Evolutionary conservation across 1,140 invertebrate species (phyloP), one percentile per base, ranked within the genome.

Genomic region (Liolophura sinensis): DNA sequence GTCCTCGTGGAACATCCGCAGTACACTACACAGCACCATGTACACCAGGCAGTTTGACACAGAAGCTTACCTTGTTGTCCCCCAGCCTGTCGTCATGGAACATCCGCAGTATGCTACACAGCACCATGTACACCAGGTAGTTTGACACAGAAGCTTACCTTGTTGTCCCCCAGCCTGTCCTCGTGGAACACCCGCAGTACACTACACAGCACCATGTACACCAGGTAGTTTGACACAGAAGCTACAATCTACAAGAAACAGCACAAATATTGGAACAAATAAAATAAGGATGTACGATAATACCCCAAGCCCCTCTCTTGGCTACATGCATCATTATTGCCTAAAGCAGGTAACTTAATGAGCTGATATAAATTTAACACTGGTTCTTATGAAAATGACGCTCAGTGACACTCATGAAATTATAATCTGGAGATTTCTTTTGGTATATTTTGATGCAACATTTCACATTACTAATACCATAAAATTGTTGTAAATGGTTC

Each of bases 71-170:
- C 67, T 70, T 40, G 31, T 58, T 50, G 24, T 67, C 54, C 16
- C 77, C 79, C 14, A 81, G 57, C 0, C 75, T 71, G 12, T 74
- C 69, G 58, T 79, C 75, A 49, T 80, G 72, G 72, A 78, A 80
- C 0, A 70, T 50, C 14, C 68, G 61, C 31, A 80, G 65, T 1
- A 76, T 62, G 22, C 68, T 65, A 57, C 68, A 71, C 60, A 80
- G 54, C 15, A 78, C 22, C 0, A 60, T 50, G 52, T 78, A 81
- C 16, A 79, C 67, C 46, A 72, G 64, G 56, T 59, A 68, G 25
- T 76, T 71, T 1, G 15, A 18, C 16, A n/a, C 3, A 40, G 31
- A 40, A 40, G 31, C 31, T 40, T 69, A 77, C 75, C 67, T 70
- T 46, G 40, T 59, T 51, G 25, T 67, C 55, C 16, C 77, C 79